Conservation (phyloP, 2,888 invertebrate species). For the Fragum whitleyi region DNA sequence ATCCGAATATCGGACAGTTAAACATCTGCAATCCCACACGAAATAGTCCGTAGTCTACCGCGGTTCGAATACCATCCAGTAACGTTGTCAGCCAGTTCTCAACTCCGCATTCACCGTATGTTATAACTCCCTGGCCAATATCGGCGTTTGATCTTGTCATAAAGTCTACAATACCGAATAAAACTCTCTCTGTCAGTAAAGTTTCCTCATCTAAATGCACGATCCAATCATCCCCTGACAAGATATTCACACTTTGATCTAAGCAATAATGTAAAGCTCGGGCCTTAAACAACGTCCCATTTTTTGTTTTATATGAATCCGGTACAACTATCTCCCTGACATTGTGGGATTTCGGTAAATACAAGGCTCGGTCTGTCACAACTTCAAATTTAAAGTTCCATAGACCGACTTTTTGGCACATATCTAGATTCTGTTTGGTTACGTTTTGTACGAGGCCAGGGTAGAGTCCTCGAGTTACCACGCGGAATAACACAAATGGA, state of each 20-base stretch:
- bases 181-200: slow-evolving; percentile 58
- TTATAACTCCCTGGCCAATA: slow-evolving; percentile 67
- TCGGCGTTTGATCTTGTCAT: slow-evolving; percentile 54
- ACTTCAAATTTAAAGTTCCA: slow-evolving; percentile 69
- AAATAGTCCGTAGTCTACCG: slow-evolving; percentile 65
- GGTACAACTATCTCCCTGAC: slow-evolving; percentile 66
- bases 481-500: slow-evolving; percentile 69
- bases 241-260: slow-evolving; percentile 63
- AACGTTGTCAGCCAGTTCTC: slow-evolving; percentile 68
- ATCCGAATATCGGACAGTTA: slow-evolving; percentile 62
- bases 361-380: slow-evolving; percentile 63
- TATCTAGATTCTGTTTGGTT: slow-evolving; percentile 60
- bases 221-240: slow-evolving; percentile 64
- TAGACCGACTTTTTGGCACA: slow-evolving; percentile 63
- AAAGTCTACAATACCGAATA: slow-evolving; percentile 65
- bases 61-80: slow-evolving; percentile 62
- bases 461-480: slow-evolving; percentile 65
- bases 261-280: slow-evolving; percentile 66
- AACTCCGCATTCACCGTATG: slow-evolving; percentile 66
- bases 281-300: slow-evolving; percentile 64
- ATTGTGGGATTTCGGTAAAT: slow-evolving; percentile 55
- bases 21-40: slow-evolving; percentile 60
- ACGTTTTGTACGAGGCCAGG: slow-evolving; percentile 62
- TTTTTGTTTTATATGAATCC: slow-evolving; percentile 54
- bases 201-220: slow-evolving; percentile 69